Conservation (phyloP, 2,888 invertebrate genomes). For the Zelleria hepariella region DNA sequence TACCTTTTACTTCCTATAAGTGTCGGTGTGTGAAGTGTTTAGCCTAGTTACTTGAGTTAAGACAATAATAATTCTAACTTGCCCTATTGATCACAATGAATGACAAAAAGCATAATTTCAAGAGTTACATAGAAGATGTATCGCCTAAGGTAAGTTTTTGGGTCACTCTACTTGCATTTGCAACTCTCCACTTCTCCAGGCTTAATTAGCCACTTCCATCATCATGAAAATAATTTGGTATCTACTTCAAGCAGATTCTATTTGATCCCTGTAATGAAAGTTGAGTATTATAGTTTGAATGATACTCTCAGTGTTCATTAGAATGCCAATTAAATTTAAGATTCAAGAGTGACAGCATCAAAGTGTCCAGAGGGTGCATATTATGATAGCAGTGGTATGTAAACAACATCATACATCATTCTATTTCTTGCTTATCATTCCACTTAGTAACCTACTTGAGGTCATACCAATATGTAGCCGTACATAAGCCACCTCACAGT, state of each 20-base stretch:
- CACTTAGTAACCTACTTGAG: not conserved
- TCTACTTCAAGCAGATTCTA: no score
- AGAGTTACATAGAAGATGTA: conserved; percentile 65
- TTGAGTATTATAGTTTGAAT: not conserved
- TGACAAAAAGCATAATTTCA: conserved; percentile 71
- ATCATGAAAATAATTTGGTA: no score
- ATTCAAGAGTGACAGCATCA: no score
- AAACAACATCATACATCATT: not conserved
- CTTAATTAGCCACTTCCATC: no score
- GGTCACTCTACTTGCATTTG: not conserved
- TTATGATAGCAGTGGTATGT: not conserved
- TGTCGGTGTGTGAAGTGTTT: not conserved
- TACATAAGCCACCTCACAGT: not conserved
- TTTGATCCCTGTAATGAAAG: not conserved
- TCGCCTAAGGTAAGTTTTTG: conserved; percentile 42
- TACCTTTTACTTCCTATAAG: not conserved
- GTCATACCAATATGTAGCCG: not conserved
- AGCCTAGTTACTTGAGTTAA: conserved; percentile 17
- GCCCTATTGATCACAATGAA: conserved; percentile 47
- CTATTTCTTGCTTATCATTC: not conserved
- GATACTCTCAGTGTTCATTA: not conserved
- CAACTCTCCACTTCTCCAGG: no score
- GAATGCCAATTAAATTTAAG: not conserved
- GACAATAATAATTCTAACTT: conserved; percentile 32
- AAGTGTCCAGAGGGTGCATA: no score